Conservation (phyloP, 2,113 vertebrate species). For the Halcyon senegalensis region DNA sequence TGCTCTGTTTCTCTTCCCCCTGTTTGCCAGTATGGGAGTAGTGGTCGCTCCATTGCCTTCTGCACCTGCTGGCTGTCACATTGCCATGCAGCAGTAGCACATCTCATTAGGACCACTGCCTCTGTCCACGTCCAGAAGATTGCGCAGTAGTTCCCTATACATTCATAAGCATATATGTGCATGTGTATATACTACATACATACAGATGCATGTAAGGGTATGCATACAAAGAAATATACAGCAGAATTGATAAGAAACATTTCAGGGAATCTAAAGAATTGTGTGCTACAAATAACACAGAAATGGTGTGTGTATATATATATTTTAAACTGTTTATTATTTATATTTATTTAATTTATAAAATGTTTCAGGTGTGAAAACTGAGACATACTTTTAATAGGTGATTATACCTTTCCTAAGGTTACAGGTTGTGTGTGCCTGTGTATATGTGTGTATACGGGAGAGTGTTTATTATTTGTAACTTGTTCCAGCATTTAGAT, state of each 20-base stretch:
- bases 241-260: not conserved
- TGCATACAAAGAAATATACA: not conserved
- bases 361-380: not conserved
- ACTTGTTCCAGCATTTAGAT: not conserved
- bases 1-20: not conserved
- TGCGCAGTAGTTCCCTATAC: not conserved
- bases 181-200: no score
- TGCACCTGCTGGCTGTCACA: not conserved
- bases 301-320: accelerated
- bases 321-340: no score
- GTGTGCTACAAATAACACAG: not conserved
- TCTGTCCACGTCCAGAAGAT: not conserved
- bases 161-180: accelerated
- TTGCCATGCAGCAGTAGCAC: not conserved
- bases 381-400: not conserved
- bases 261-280: not conserved
- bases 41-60: not conserved
- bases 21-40: not conserved
- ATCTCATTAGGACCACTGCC: not conserved
- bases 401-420: not conserved
- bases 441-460: not conserved
- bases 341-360: not conserved
- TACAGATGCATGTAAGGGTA: no score
- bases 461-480: not conserved
- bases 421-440: not conserved